Base-by-base conservation (phyloP, 2,113 vertebrate species). In the Ciconia maguari region DNA sequence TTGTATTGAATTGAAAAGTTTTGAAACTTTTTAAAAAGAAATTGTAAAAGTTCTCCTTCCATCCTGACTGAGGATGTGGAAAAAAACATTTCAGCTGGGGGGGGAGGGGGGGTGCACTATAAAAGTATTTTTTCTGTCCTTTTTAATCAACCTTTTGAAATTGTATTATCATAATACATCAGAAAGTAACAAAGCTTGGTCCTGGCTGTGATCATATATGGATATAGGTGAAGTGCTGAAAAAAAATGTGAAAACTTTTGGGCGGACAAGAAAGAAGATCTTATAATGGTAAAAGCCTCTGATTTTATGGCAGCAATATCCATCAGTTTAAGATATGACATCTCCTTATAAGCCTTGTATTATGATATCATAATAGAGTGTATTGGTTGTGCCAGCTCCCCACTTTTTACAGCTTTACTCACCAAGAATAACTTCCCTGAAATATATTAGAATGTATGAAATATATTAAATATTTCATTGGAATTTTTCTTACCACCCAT, bases 81-180 rank as follows among this genome's bases (percentile, higher is more conserved):
- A 48, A 30, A 68, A 46, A 64, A 38, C 9, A 6, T 55, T 38
- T 85, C 22, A 52, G 19, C 30, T 61, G 11, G 2, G 5, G 27
- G 2, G 3, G 6, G 17, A 22, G 11, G 2, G 11, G 2, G 38
- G 8, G 38, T 8, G 38, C 5, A 55, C 11, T 32, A n/a, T 14
- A 48, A 42, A 44, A 25, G 5, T 3, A 4, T 24, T 26, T 49
- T 66, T 86, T 10, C 16, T 51, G 13, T 55, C 13, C 2, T 16
- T 69, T 85, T 49, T 55, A 36, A 66, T 26, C 11, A 44, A 30
- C 3, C 1, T 1, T 52, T 85, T 90, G 49, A 49, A 65, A 66
- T 2, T 24, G 10, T 71, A 32, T 52, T 3, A 46, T 26, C 2
- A 7, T 62, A 55, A 65, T 44, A 34, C 3, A 20, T 24, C 5